Evolutionary conservation across 2,113 vertebrate genomes (phyloP), one percentile per base, ranked within the genome.

Genomic region (Cygnus atratus): DNA sequence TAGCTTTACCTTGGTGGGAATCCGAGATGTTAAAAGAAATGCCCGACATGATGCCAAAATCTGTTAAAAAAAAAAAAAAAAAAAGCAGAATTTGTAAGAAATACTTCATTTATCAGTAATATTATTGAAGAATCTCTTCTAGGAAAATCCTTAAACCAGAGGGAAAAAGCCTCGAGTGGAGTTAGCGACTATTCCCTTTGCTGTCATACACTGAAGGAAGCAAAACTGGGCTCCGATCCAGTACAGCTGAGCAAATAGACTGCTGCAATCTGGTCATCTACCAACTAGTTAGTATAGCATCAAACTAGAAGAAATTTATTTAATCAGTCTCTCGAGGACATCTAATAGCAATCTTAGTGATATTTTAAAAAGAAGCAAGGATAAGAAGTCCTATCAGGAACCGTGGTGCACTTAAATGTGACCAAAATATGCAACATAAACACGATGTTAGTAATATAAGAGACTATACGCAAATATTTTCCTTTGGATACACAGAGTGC

Each of bases 1-100:
- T 43, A 25, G 33, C 58, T 98, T 98, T 98, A 99, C 99, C 99
- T 99, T 99, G 93, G 98, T 98, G 73, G 99, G 99, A 96, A 99
- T 98, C 58, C 99, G 98, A 29, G 99, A 98, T 0, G 98, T 98
- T 92, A 99, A 88, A 21, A 99, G 98, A 98, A 99, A 99, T 57
- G 97, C 98, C 11, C 99, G 98, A 96, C 99, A 99, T 95, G 99
- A 98, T 14, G 99, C 98, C 13, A 99, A 98, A n/a, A 99, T 99
- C 99, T 99, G 93, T 21, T 75, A 96, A 89, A 83, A 41, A 54
- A 97, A 44, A 44, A 18, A 46, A 96, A 90, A 84, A 41, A 54
- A 97, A 93, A 12, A 96, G 29, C 28, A 71, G 31, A 31, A 88
- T 33, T 46, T 41, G 10, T 90, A 70, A 90, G 17, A 75, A 88